phyloP scores from a whole-genome alignment of 2,113 vertebrate genomes.

The Scomber japonicus region DNA sequence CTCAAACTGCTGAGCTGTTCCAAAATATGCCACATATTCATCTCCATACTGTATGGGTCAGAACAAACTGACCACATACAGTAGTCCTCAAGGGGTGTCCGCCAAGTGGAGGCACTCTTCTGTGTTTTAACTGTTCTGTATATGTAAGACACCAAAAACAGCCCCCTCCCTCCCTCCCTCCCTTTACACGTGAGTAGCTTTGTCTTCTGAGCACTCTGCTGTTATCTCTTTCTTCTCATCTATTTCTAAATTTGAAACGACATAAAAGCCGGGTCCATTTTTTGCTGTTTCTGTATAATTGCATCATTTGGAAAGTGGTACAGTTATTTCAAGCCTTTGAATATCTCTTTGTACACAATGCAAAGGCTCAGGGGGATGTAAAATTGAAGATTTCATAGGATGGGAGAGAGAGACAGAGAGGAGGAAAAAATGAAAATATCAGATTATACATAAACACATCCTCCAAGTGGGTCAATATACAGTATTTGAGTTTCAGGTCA shows the following conservation, averaged over 20 bases:
- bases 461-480: neutral
- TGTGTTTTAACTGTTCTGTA: constrained; percentile 26
- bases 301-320: constrained; percentile 63
- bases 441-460: constrained; percentile 12
- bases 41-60: constrained; percentile 25
- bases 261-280: constrained; percentile 53
- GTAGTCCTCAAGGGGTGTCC: neutral
- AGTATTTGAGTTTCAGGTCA: neutral
- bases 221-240: constrained; percentile 38
- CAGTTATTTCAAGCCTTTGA: constrained; percentile 54
- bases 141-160: constrained; percentile 21
- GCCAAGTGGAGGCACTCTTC: constrained; percentile 3
- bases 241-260: constrained; percentile 62
- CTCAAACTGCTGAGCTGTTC: constrained; percentile 1
- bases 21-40: constrained; percentile 39
- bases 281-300: constrained; percentile 50
- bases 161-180: neutral
- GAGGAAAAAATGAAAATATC: neutral
- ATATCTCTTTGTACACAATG: constrained; percentile 33
- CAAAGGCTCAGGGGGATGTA: constrained; percentile 17
- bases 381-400: constrained; percentile 22
- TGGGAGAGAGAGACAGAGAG: neutral
- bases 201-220: constrained; percentile 32
- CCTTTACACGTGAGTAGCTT: constrained; percentile 55
- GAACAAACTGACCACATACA: constrained; percentile 30